phyloP scores from a whole-genome alignment of 2,113 vertebrate genomes.

The Herpailurus yagouaroundi region DNA sequence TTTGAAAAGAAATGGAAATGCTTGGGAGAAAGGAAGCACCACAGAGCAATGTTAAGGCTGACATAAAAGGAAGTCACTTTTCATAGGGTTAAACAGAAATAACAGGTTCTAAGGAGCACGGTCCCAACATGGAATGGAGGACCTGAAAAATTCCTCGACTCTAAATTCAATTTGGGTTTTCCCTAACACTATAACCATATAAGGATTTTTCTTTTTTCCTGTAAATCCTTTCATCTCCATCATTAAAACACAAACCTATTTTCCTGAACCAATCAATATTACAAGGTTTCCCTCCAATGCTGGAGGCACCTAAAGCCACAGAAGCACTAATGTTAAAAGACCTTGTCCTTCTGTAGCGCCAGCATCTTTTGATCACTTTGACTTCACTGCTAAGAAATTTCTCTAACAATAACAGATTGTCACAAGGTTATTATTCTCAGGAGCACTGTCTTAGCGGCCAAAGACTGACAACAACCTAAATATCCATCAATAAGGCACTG shows the following conservation, averaged over 20 bases:
- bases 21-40: conserved; percentile 21
- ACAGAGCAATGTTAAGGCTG: neutral
- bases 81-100: conserved; percentile 9
- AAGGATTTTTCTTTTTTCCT: neutral
- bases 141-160: conserved; percentile 25
- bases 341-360: neutral
- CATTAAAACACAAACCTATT: neutral
- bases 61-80: conserved; percentile 29
- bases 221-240: conserved; percentile 15
- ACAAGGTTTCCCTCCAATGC: neutral
- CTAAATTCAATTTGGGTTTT: neutral
- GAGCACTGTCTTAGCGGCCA: neutral
- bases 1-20: conserved; percentile 20
- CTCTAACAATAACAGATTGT: conserved; percentile 10
- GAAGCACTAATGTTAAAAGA: neutral
- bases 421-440: conserved; percentile 36
- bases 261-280: conserved; percentile 8
- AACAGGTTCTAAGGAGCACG: neutral
- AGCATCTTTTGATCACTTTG: conserved; percentile 13
- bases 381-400: conserved; percentile 12
- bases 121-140: neutral
- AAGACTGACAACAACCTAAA: conserved; percentile 7
- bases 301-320: neutral
- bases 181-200: neutral
- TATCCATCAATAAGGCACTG: neutral